Conservation (phyloP, 2,888 invertebrate genomes). For the Endomychus coccineus region DNA sequence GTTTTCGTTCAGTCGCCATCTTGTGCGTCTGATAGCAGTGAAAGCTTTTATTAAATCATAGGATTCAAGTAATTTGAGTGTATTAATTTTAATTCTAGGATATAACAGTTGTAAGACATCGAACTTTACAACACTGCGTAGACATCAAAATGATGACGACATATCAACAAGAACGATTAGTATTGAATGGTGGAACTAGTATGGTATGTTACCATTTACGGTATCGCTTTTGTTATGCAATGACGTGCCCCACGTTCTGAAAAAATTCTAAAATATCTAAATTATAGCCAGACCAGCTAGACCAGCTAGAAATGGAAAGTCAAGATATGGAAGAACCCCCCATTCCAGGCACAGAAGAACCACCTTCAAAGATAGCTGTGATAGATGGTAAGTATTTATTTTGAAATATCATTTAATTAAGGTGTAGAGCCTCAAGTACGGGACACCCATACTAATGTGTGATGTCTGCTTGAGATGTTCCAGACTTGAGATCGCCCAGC, state of each 20-base stretch:
- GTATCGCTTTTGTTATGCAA: too few species aligned
- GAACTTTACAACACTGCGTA: too few species aligned
- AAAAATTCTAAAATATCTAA: too few species aligned
- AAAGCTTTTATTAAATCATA: too few species aligned
- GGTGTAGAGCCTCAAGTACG: conserved; percentile 27
- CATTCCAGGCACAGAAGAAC: conserved; percentile 39
- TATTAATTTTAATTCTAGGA: too few species aligned
- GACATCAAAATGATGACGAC: conserved; percentile 40
- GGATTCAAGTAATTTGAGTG: too few species aligned
- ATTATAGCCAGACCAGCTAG: conserved; percentile 4
- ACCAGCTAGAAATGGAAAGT: conserved; percentile 9
- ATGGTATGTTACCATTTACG: too few species aligned
- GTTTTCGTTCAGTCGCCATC: too few species aligned
- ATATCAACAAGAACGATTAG: conserved; percentile 35
- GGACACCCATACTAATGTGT: conserved; percentile 43
- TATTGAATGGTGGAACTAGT: conserved; percentile 25
- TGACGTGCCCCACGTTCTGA: too few species aligned
- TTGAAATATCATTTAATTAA: conserved; percentile 12
- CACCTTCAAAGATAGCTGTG: conserved; percentile 27
- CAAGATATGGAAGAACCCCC: conserved; percentile 33
- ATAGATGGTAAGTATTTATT: conserved; percentile 36
- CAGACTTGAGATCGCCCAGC: conserved; percentile 43
- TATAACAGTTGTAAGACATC: too few species aligned
- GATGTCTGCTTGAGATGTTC: conserved; percentile 49
- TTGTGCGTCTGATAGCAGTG: too few species aligned